These are phyloP conservation scores for Periophthalmus modestus DNA, from an alignment of 2,113 vertebrate species.

Conservation along the genomic window DNA sequence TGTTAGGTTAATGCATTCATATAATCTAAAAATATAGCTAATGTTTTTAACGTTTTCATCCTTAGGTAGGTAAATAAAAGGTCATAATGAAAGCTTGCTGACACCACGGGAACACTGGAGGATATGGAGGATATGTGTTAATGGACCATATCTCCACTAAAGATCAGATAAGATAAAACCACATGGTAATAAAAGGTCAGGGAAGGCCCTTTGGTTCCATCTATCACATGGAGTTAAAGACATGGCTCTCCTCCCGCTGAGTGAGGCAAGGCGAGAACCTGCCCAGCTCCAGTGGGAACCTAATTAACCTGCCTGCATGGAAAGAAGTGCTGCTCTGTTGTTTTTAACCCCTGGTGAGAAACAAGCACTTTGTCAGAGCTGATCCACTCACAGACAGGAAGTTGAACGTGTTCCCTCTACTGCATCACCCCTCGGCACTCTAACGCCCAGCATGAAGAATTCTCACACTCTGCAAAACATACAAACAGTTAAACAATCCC, in stretches of 20 bases:
- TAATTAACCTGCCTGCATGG: conserved; percentile 62
- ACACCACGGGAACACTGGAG: neutral
- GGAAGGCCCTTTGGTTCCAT: conserved; percentile 20
- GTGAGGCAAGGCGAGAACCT: conserved; percentile 55
- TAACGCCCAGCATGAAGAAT: conserved; percentile 7
- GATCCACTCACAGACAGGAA: conserved; percentile 62
- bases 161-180: neutral
- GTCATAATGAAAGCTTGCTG: neutral
- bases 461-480: conserved; percentile 8
- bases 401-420: conserved; percentile 45
- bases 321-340: conserved; percentile 61
- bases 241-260: conserved; percentile 44
- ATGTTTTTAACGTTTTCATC: no score
- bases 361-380: conserved; percentile 51
- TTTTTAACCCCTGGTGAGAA: conserved; percentile 68
- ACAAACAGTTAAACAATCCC: conserved; percentile 8
- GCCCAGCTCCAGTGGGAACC: conserved; percentile 55
- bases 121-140: neutral
- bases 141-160: neutral
- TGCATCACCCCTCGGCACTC: neutral
- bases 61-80: no score
- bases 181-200: neutral
- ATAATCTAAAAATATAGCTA: no score
- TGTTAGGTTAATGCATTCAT: no score
- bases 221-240: conserved; percentile 48